These are phyloP conservation scores for Okapia johnstoni DNA, from an alignment of 2,113 vertebrate genomes.

Conservation along the genomic window DNA sequence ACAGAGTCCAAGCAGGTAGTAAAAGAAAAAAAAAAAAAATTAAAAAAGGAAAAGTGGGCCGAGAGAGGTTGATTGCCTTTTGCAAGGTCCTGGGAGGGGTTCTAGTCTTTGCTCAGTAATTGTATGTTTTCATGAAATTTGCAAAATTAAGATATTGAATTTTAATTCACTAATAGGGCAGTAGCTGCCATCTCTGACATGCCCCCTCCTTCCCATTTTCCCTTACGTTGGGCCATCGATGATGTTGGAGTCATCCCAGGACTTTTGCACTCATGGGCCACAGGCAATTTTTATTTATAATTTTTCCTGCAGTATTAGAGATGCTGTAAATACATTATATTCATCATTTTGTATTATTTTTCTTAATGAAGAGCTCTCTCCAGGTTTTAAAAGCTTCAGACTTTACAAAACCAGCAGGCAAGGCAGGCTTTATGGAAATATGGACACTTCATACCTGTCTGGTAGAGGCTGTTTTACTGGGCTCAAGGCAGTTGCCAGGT, in stretches of 20 bases:
- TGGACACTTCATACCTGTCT: rapidly evolving
- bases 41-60: not conserved
- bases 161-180: not conserved
- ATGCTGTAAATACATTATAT: not conserved
- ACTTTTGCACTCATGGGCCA: too few relatives aligned
- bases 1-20: not conserved
- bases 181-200: not conserved
- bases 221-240: not conserved
- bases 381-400: not conserved
- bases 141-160: not conserved
- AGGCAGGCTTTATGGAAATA: not conserved
- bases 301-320: not conserved
- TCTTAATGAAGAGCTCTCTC: not conserved
- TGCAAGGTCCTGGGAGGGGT: not conserved
- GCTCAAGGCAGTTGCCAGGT: not conserved
- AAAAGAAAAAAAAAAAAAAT: not conserved
- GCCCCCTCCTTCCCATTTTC: too few relatives aligned
- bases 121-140: not conserved
- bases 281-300: not conserved
- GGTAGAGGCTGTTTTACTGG: rapidly evolving
- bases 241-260: not conserved
- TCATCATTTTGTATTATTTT: not conserved
- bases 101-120: not conserved
- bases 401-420: not conserved
- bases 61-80: rapidly evolving